Conservation (phyloP, 2,113 vertebrate genomes). For the Saguinus imperator region DNA sequence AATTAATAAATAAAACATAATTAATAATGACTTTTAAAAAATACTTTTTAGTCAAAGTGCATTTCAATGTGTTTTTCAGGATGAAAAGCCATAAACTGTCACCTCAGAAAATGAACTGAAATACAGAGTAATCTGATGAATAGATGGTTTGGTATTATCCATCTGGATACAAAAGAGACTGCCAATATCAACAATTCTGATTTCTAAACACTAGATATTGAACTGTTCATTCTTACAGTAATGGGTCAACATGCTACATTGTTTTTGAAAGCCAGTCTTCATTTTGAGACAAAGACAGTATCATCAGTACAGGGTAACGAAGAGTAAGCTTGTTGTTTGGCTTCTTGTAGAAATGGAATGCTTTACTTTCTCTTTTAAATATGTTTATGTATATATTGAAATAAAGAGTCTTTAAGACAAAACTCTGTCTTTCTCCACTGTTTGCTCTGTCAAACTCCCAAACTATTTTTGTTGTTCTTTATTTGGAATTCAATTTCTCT, state of each 20-base stretch:
- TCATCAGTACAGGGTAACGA: neutral
- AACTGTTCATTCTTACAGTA: neutral
- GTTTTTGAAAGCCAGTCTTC: neutral
- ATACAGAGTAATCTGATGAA: neutral
- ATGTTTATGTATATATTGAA: neutral
- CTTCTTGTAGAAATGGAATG: neutral
- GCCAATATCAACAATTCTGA: neutral
- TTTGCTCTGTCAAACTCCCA: neutral
- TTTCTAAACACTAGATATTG: neutral
- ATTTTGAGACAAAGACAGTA: neutral
- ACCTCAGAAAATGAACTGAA: neutral
- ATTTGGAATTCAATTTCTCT: neutral
- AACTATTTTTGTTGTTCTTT: neutral
- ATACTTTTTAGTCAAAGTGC: neutral
- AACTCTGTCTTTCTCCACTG: neutral
- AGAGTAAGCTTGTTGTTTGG: neutral
- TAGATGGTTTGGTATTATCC: neutral
- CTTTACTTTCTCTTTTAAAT: neutral
- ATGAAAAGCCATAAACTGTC: neutral
- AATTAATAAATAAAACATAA: neutral
- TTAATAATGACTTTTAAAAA: neutral
- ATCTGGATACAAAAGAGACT: neutral
- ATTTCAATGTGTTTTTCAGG: neutral
- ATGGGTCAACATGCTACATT: neutral
- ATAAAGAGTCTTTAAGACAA: neutral